These are phyloP conservation scores for Cyanoramphus novaezelandiae DNA, from an alignment of 2,113 vertebrate genomes.

Conservation along the genomic window DNA sequence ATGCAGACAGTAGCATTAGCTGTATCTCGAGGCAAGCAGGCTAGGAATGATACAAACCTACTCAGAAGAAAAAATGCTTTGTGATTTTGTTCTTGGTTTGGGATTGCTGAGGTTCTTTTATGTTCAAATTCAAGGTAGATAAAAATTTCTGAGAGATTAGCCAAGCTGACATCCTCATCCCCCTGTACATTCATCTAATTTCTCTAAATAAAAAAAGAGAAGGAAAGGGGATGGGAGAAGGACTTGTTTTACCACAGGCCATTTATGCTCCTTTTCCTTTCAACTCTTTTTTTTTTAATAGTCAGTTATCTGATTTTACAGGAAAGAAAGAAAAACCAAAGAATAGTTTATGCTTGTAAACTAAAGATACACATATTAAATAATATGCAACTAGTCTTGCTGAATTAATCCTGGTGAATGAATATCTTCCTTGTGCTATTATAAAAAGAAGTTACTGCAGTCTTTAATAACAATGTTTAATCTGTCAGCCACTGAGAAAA, in stretches of 20 bases:
- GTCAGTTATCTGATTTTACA: neutral
- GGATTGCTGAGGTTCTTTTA: neutral
- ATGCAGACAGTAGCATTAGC: neutral
- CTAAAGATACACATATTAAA: neutral
- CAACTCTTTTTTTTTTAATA: neutral
- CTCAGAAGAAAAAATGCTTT: neutral
- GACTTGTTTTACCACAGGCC: neutral
- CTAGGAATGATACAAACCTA: neutral
- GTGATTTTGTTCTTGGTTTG: neutral
- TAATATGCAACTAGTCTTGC: neutral
- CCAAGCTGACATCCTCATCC: neutral
- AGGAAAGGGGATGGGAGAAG: neutral
- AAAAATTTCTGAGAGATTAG: neutral
- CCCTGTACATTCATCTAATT: neutral
- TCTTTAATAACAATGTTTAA: neutral
- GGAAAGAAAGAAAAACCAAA: neutral
- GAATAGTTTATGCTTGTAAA: neutral
- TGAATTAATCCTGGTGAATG: neutral
- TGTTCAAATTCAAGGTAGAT: neutral
- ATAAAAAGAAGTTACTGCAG: neutral
- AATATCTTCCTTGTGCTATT: neutral
- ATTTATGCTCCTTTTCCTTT: neutral
- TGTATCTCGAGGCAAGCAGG: neutral
- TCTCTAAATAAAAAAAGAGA: neutral
- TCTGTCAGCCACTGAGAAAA: neutral